Base-by-base conservation (phyloP, 2,797 vertebrate genomes). In the Chelonia mydas region DNA sequence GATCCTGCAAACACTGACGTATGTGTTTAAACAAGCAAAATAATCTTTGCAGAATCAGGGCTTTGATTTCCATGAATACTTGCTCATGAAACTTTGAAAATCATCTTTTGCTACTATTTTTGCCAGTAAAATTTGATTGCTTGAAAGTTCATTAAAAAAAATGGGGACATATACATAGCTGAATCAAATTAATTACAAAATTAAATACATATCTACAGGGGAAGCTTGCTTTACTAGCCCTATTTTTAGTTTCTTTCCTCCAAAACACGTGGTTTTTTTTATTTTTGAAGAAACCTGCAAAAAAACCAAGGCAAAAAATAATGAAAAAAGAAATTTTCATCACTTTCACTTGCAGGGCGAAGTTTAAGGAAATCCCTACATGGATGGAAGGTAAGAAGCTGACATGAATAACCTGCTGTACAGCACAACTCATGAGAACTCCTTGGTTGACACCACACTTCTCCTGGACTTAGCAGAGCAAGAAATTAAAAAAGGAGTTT, bases 301-400 rank as follows among this genome's bases (percentile, higher is more conserved):
- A 41, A 41, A 86, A 74, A 2, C 0, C 5, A 82, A 76, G 21
- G 54, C 54, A 54, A 88, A 88, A 83, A 49, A 45, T 74, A 11
- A 45, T 11, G 23, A 25, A 74, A 45, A 27, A 41, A 74, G 37
- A 45, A 45, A 49, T 77, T 17, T 28, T 77, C 27, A 17, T 10
- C 27, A 47, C 68, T 77, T 49, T 49, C 27, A 47, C 0, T 0
- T 5, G 3, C 13, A 51, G 28, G 3, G 21, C 3, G 0, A 81
- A 85, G 19, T 61, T 16, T 55, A 80, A 86, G 0, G n/a, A 79
- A 85, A 37, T 17, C 79, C 16, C 68, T 59, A 2, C 41, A 3
- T 51, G 23, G n/a, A 50, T 57, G 27, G 51, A 89, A 91, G 7
- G 13, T 37, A 87, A 77, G 16, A 77, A 68, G 4, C 11, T 82